Evolutionary conservation across 2,113 vertebrate species (phyloP).

Genomic region (Haemorhous mexicanus): DNA sequence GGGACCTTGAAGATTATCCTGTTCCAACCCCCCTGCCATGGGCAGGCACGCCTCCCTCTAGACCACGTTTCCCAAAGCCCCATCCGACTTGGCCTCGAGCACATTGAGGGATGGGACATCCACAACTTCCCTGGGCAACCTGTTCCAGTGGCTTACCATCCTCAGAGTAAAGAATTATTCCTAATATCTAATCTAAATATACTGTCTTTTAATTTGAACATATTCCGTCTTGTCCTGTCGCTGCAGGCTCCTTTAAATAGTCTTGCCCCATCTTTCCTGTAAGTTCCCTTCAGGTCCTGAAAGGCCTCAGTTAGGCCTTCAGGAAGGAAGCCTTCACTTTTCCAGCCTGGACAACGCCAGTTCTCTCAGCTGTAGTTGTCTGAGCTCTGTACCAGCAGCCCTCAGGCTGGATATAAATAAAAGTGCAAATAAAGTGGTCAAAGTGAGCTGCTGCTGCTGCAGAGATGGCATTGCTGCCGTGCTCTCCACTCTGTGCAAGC

Average conservation of each 20-base stretch:
- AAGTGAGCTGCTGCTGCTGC: neutral
- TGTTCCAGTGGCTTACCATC: neutral
- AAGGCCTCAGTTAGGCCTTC: neutral
- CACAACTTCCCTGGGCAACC: neutral
- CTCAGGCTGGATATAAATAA: neutral
- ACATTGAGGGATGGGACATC: neutral
- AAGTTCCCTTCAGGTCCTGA: neutral
- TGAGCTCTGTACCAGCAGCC: neutral
- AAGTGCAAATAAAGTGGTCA: too few relatives aligned
- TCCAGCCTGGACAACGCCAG: neutral
- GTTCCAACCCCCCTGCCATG: neutral
- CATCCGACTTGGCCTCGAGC: neutral
- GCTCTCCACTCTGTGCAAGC: accelerated
- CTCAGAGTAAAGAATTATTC: neutral
- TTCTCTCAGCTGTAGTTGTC: accelerated
- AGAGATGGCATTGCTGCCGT: accelerated
- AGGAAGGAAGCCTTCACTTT: neutral
- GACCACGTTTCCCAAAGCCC: neutral
- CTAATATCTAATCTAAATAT: neutral
- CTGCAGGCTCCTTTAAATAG: neutral
- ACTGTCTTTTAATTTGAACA: neutral
- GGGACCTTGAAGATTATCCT: too few relatives aligned
- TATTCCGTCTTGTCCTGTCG: neutral
- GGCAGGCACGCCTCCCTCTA: neutral
- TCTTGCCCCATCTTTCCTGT: neutral